These are phyloP conservation scores for Ictalurus punctatus DNA, from an alignment of 2,113 vertebrate species.

Conservation along the genomic window DNA sequence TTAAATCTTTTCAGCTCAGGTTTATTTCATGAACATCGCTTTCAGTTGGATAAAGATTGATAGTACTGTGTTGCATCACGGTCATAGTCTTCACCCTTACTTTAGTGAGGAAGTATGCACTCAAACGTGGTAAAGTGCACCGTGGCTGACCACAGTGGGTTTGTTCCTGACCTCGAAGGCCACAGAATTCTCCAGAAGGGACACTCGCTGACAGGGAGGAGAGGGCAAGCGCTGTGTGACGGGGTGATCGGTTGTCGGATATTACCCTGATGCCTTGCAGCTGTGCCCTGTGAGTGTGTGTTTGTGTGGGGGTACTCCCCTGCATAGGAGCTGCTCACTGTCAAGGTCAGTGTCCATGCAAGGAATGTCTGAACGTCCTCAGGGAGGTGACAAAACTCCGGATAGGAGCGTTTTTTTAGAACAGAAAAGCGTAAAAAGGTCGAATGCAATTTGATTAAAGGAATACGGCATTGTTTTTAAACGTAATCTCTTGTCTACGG, in stretches of 20 bases:
- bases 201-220: conserved; percentile 23
- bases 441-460: conserved; percentile 23
- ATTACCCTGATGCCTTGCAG: conserved; percentile 49
- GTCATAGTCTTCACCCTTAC: not conserved
- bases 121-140: not conserved
- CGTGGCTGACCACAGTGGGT: not conserved
- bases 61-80: not conserved
- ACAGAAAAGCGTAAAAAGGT: not conserved
- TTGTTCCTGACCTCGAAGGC: conserved; percentile 35
- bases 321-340: conserved; percentile 44
- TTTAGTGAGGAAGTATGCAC: conserved; percentile 7
- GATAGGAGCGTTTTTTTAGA: conserved; percentile 2
- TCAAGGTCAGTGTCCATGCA: conserved; percentile 50
- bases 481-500: not conserved
- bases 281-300: conserved; percentile 45
- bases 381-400: conserved; percentile 32
- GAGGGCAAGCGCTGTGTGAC: conserved; percentile 31
- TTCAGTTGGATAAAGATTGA: not conserved
- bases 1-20: not conserved
- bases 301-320: conserved; percentile 34
- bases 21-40: not conserved
- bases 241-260: conserved; percentile 49
- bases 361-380: conserved; percentile 39
- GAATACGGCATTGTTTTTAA: not conserved
- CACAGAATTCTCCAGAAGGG: conserved; percentile 30